A percentile compares a stretch with the other conserved stretches of the same genome.
Conservation (phyloP, 2,797 vertebrate genomes). For the Steatocranus sp. region DNA sequence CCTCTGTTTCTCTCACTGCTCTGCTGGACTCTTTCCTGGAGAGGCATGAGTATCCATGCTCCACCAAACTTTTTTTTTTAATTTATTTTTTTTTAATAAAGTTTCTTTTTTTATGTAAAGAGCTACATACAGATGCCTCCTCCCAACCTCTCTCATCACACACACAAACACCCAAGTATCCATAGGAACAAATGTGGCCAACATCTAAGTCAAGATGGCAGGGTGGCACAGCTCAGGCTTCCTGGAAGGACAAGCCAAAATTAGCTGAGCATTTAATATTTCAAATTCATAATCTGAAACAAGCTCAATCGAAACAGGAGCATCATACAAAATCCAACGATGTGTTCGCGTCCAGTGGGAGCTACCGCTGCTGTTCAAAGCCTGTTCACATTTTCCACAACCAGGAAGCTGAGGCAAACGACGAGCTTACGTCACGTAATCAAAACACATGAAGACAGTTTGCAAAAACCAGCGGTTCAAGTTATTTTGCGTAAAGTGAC, state of each 20-base stretch:
- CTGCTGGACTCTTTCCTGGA: constrained; percentile 16
- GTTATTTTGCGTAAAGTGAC: constrained; percentile 48
- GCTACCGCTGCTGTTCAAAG: background rate
- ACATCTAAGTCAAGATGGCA: constrained; percentile 66
- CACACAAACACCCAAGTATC: constrained; percentile 46
- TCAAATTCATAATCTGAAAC: background rate
- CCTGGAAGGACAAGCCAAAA: constrained; percentile 25
- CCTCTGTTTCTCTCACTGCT: constrained; percentile 31
- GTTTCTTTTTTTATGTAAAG: constrained; percentile 47
- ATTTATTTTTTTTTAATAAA: constrained; percentile 2
- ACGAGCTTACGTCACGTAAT: constrained; percentile 37
- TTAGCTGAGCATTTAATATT: background rate
- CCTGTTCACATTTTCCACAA: constrained; percentile 19
- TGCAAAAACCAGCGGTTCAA: constrained; percentile 28
- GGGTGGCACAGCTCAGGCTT: constrained; percentile 41
- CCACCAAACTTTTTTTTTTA: constrained; percentile 16
- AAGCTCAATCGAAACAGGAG: background rate
- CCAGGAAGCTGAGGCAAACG: constrained; percentile 48
- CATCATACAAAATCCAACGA: background rate
- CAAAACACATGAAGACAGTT: constrained; percentile 15
- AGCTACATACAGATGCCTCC: constrained; percentile 65
- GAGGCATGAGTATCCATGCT: constrained; percentile 37
- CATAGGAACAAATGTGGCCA: constrained; percentile 67
- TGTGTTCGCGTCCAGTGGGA: background rate
- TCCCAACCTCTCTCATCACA: background rate